Conservation (phyloP, 2,888 invertebrate genomes). For the Rhopalosiphum nymphaeae region DNA sequence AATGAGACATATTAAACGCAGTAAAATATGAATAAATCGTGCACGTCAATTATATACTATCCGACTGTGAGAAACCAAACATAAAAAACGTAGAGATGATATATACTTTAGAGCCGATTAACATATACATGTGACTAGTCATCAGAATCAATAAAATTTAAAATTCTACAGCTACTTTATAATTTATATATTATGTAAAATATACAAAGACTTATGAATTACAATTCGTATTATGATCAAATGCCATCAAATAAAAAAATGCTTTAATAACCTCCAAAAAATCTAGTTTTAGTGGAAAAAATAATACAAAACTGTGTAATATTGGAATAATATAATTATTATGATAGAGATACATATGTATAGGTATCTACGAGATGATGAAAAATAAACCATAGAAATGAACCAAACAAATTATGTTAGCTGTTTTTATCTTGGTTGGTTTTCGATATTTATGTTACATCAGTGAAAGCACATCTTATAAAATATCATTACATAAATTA, state of each 20-base stretch:
- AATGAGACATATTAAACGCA: neutral
- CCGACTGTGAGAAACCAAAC: neutral
- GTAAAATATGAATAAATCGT: neutral
- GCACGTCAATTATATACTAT: neutral
- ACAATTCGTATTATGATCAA: neutral
- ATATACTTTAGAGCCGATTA: neutral
- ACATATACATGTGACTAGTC: neutral
- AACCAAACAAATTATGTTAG: neutral
- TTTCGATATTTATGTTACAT: neutral
- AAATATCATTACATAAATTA: neutral
- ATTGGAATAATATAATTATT: neutral
- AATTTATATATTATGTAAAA: neutral
- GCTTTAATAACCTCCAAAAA: neutral
- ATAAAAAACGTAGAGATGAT: neutral
- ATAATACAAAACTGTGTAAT: neutral
- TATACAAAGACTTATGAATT: neutral
- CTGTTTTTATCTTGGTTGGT: neutral
- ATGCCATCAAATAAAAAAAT: neutral
- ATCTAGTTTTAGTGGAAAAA: neutral
- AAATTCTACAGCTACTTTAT: neutral
- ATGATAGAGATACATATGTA: neutral
- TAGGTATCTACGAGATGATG: neutral
- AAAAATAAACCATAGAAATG: neutral
- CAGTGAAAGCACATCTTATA: neutral
- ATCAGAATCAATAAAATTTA: neutral